Evolutionary conservation across 2,888 invertebrate genomes (phyloP).

Genomic region (Isoperla grammatica): DNA sequence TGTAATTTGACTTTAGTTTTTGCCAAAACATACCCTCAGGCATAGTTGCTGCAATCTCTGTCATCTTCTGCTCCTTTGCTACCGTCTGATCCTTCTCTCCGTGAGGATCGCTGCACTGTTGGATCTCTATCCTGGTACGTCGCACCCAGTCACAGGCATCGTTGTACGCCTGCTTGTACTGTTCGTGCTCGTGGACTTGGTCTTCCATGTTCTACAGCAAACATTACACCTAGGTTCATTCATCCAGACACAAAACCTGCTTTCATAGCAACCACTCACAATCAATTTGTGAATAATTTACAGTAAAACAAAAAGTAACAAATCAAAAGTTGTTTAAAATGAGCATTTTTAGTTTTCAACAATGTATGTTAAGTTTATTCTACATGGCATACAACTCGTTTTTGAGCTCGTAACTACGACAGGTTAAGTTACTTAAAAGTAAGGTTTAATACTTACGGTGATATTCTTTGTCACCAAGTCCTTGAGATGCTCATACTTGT

Average conservation of each 20-base stretch:
- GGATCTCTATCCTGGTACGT: constrained; percentile 71
- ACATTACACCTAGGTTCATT: too few relatives aligned
- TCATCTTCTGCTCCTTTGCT: constrained; percentile 69
- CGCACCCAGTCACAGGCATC: constrained; percentile 82
- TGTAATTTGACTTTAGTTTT: too few relatives aligned
- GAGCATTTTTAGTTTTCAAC: neutral
- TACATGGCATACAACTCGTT: too few relatives aligned
- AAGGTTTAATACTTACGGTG: constrained; percentile 43
- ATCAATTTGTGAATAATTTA: too few relatives aligned
- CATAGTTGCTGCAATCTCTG: constrained; percentile 60
- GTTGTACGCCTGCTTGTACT: constrained; percentile 76
- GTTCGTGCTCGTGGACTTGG: constrained; percentile 81
- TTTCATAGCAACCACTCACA: too few relatives aligned
- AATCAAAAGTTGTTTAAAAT: constrained; percentile 13
- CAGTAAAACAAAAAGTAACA: too few relatives aligned
- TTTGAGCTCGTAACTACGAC: too few relatives aligned
- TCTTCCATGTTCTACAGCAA: constrained; percentile 62
- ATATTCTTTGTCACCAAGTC: constrained; percentile 61
- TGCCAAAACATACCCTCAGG: constrained; percentile 56
- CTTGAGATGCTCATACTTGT: constrained; percentile 54
- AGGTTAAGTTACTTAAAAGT: too few relatives aligned
- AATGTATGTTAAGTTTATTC: too few relatives aligned
- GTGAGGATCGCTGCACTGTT: constrained; percentile 80
- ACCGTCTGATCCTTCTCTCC: constrained; percentile 76
- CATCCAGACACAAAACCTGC: too few relatives aligned